These are phyloP conservation scores for Coracias cyanogaster DNA, from an alignment of 2,797 vertebrate species.

Conservation along the genomic window DNA sequence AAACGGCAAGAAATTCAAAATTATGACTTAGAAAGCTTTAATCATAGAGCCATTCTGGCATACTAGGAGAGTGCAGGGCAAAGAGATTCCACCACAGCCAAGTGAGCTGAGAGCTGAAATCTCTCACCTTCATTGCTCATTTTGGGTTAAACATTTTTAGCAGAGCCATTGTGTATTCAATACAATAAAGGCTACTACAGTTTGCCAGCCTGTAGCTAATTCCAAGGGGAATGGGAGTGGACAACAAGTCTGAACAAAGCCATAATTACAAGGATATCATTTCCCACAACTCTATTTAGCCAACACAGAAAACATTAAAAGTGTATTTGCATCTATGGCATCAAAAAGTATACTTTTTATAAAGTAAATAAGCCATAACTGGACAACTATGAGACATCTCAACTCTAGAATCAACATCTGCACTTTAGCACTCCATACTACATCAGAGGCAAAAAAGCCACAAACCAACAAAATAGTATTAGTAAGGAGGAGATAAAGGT, in stretches of 20 bases:
- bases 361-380: background rate
- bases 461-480: background rate
- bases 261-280: conserved; percentile 60
- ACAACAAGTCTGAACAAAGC: conserved; percentile 70
- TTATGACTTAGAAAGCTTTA: background rate
- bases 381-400: background rate
- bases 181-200: conserved; percentile 36
- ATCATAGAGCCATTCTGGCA: background rate
- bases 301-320: conserved; percentile 36
- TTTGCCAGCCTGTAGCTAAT: conserved; percentile 41
- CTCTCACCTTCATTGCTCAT: background rate
- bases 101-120: background rate
- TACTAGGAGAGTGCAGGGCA: background rate
- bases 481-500: background rate
- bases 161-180: background rate
- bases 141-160: conserved; percentile 5
- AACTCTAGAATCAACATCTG: background rate
- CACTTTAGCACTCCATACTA: background rate
- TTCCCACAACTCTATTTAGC: conserved; percentile 47
- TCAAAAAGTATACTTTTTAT: background rate
- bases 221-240: conserved; percentile 44
- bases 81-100: background rate
- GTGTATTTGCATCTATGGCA: background rate
- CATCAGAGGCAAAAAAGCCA: background rate
- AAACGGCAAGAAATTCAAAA: background rate